Base-by-base conservation (phyloP, 2,797 vertebrate genomes). In the Trematomus bernacchii region DNA sequence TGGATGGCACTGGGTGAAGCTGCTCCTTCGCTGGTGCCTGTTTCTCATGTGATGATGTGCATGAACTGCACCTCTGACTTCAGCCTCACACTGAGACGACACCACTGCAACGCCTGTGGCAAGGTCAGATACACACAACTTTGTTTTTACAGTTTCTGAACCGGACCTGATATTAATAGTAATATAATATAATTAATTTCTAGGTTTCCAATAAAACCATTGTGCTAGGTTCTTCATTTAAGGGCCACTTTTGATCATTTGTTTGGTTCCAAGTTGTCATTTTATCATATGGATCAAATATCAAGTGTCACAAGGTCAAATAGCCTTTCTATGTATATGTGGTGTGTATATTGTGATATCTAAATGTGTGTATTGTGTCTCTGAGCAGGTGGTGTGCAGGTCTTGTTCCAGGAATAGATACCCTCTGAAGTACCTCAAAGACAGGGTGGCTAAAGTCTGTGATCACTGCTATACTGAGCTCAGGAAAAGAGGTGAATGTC, bases 1-100 rank as follows among this genome's bases (percentile, higher is more conserved):
- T 98, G 97, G 91, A 96, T 96, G 93, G 94, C 95, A 15, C 92
- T 99, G 46, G 98, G 98, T 37, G 97, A 97, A 87, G 96, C 96
- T 37, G 97, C 97, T 44, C 98, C 98, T 1, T 95, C 96, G 0
- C 89, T 98, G 77, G 96, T 97, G 83, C 97, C 97, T 0, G 95
- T 97, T 82, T 96, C 97, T 18, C 97, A 98, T 0, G 97, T 95
- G 52, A 95, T 97, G 95, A 98, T 99, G 97, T 99, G 98, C 91
- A 99, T 99, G 98, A 98, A 97, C 93, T 99, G 98, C 6, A 96
- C 97, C 58, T 95, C 96, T 11, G 97, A 99, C 89, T 99, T 99
- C 83, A 97, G 97, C 62, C 96, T 99, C 79, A 99, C 97, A 0
- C 92, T 98, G 79, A 94, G 98, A 80, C 93, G 97, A 27, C 97